Conservation (phyloP, 2,888 invertebrate genomes). For the Nomada fucata region DNA sequence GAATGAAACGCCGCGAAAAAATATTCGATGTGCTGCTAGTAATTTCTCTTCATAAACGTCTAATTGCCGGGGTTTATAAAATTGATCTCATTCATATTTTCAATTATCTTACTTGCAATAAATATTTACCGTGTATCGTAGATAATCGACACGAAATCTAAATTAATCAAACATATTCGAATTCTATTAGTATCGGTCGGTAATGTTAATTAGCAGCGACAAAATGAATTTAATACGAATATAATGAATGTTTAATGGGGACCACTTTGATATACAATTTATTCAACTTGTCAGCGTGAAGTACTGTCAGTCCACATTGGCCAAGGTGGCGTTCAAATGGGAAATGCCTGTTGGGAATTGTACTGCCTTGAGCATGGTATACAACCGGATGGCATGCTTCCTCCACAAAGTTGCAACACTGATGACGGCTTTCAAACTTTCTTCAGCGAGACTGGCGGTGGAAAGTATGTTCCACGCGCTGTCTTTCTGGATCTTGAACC, state of each 20-base stretch:
- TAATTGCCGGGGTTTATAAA: no score
- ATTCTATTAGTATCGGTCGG: not conserved
- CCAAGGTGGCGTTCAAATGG: constrained; percentile 94
- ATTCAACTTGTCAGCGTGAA: constrained; percentile 87
- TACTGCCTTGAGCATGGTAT: constrained; percentile 93
- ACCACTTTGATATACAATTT: not conserved
- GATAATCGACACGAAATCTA: no score
- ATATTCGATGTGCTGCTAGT: no score
- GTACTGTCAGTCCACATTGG: constrained; percentile 94
- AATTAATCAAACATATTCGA: no score
- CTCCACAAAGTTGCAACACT: constrained; percentile 81
- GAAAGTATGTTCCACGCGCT: constrained; percentile 94
- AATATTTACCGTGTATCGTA: no score
- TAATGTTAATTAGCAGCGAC: not conserved
- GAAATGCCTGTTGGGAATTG: constrained; percentile 93
- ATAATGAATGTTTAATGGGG: not conserved
- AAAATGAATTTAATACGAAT: not conserved
- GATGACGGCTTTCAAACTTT: constrained; percentile 88
- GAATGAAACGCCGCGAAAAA: no score
- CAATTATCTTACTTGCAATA: no score
- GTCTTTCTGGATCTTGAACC: constrained; percentile 95
- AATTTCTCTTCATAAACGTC: no score
- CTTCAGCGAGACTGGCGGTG: constrained; percentile 92
- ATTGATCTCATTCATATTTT: no score
- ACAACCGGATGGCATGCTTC: constrained; percentile 90